Conservation (phyloP, 64 coral and sea anemone species). For the Acropora yongei region DNA sequence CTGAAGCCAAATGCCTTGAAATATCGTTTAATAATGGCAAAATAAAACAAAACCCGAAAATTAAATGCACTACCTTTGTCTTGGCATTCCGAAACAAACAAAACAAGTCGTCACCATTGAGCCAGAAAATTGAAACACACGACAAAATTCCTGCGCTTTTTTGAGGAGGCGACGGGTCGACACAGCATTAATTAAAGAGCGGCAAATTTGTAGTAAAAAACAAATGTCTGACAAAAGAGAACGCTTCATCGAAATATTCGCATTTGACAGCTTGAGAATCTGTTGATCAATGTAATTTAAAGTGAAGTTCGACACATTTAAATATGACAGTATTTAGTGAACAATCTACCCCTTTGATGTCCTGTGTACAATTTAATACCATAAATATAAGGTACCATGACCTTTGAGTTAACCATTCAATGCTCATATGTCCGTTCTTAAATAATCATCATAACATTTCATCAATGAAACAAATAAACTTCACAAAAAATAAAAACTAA, state of each 20-base stretch:
- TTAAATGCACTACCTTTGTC: not conserved
- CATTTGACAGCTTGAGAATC: not conserved
- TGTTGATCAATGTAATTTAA: not conserved
- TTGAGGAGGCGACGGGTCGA: not conserved
- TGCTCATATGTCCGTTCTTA: not conserved
- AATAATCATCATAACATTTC: not conserved
- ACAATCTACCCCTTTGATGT: not conserved
- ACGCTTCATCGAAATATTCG: slow-evolving; percentile 6
- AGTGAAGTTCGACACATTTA: not conserved
- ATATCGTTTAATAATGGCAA: not conserved
- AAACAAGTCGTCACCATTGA: not conserved
- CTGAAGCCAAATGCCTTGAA: not conserved
- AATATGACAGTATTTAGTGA: not conserved
- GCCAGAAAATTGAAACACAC: not conserved
- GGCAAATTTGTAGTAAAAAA: slow-evolving; percentile 5
- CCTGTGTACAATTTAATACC: no score
- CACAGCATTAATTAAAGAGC: not conserved
- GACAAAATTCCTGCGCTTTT: not conserved
- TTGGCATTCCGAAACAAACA: not conserved
- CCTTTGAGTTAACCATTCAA: not conserved
- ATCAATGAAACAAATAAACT: not conserved
- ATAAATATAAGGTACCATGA: not conserved
- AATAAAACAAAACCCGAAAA: not conserved
- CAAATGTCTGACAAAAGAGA: slow-evolving; percentile 18
- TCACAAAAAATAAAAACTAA: not conserved